phyloP scores from a whole-genome alignment of 2,888 invertebrate genomes.

The Thereva unica region DNA sequence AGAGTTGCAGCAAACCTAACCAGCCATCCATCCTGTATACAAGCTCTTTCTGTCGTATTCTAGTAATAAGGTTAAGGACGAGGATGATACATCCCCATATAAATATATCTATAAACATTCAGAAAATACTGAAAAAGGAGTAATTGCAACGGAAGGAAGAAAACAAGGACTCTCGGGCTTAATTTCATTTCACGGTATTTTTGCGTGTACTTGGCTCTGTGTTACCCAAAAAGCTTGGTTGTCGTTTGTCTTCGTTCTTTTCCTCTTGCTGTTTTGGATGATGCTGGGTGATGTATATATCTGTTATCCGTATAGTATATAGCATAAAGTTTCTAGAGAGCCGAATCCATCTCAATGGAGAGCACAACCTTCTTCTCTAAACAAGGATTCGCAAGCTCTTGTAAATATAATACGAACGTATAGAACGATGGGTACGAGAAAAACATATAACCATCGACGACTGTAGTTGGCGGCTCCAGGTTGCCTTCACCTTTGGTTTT shows the following conservation, averaged over 20 bases:
- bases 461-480: background rate
- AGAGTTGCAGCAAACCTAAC: constrained; percentile 16
- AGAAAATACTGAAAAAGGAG: constrained; percentile 12
- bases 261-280: background rate
- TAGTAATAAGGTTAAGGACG: too few species aligned
- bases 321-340: too few species aligned
- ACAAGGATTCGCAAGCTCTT: too few species aligned
- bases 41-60: too few species aligned
- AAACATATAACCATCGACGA: background rate
- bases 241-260: background rate
- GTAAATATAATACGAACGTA: too few species aligned
- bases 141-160: constrained; percentile 19
- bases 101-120: background rate
- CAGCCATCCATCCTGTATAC: too few species aligned
- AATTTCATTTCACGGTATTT: constrained; percentile 32
- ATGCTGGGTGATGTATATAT: background rate
- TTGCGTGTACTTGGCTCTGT: constrained; percentile 13
- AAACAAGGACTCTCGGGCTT: constrained; percentile 28
- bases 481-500: constrained; percentile 25
- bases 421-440: too few species aligned
- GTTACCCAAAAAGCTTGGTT: constrained; percentile 16
- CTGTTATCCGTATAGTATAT: too few species aligned
- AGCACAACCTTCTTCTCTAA: too few species aligned
- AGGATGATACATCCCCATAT: too few species aligned
- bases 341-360: too few species aligned